Base-by-base conservation (phyloP, 2,113 vertebrate genomes). In the Mirounga angustirostris region DNA sequence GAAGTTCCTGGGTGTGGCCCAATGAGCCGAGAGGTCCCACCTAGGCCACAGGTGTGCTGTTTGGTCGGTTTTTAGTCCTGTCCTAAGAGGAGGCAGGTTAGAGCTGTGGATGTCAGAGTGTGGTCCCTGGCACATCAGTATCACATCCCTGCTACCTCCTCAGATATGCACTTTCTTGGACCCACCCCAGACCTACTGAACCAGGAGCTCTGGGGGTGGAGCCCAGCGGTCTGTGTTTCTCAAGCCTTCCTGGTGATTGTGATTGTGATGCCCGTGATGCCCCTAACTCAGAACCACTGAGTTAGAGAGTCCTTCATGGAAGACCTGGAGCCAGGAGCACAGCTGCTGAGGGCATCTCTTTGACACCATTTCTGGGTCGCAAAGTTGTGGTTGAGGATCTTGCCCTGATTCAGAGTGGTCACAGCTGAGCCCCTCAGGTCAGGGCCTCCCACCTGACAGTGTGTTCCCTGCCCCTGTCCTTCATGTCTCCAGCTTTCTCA, bases 391-490 rank as follows among this genome's bases (percentile, higher is more conserved):
- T 46, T 46, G 46, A 46, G 46, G 46, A 46, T 33, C 1, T 54
- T 13, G 7, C 11, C 1, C 18, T 9, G 10, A 28, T 50, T 46
- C 9, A 26, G 9, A n/a, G 54, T 36, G 2, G 5, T 26, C 19
- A 61, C 2, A 83, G 21, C 52, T 58, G 43, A 59, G 0, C 16
- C 3, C 24, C 2, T 50, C 11, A 22, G 26, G 2, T 4, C 14
- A 18, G 22, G 5, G 16, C 56, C 10, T 30, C 54, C 50, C 22
- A 28, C 11, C 13, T 8, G 0, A 13, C 10, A 0, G 21, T 1
- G 14, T 26, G 22, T 33, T 76, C 69, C 84, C 28, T 40, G 46
- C 1, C 4, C 36, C 36, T 6, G 2, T 13, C 12, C 59, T 36
- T 3, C 40, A 10, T 43, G 18, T 78, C 43, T 56, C 10, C 2